These are phyloP conservation scores for Enteromius paludinosus DNA, from an alignment of 2,797 vertebrate genomes.

Conservation along the genomic window DNA sequence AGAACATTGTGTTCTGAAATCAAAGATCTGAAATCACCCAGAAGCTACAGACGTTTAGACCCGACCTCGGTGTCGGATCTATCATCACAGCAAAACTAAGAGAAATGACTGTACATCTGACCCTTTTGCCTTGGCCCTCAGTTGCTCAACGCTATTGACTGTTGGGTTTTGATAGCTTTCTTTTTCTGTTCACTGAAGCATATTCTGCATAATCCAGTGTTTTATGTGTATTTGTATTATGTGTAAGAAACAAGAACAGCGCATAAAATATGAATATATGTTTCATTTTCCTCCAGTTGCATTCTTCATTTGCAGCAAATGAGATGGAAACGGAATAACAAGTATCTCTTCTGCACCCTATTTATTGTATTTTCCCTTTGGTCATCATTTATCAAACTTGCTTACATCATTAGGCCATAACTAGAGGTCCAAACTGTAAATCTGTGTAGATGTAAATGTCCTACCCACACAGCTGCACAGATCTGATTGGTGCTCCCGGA, in stretches of 20 bases:
- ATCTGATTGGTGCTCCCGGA: constrained; percentile 22
- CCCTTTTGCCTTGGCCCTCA: neutral
- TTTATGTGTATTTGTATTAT: constrained; percentile 6
- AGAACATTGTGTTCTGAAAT: constrained; percentile 38
- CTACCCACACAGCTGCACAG: constrained; percentile 17
- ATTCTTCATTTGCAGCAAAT: constrained; percentile 1
- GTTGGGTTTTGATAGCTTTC: neutral
- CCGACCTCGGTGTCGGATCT: neutral
- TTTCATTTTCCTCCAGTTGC: neutral
- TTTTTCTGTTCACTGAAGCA: neutral
- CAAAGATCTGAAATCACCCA: neutral
- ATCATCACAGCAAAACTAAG: constrained; percentile 14
- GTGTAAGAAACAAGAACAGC: neutral
- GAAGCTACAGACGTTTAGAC: neutral
- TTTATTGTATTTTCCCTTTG: constrained; percentile 15
- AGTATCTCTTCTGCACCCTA: neutral
- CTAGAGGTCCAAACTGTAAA: neutral
- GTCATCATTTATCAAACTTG: constrained; percentile 16
- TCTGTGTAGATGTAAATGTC: constrained; percentile 12
- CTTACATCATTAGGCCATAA: neutral
- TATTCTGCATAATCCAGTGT: neutral
- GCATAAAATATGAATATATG: neutral
- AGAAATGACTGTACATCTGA: neutral
- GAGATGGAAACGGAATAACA: neutral
- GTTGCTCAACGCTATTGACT: neutral